Evolutionary conservation across 2,888 invertebrate genomes (phyloP).

Genomic region (Tiphia femorata): DNA sequence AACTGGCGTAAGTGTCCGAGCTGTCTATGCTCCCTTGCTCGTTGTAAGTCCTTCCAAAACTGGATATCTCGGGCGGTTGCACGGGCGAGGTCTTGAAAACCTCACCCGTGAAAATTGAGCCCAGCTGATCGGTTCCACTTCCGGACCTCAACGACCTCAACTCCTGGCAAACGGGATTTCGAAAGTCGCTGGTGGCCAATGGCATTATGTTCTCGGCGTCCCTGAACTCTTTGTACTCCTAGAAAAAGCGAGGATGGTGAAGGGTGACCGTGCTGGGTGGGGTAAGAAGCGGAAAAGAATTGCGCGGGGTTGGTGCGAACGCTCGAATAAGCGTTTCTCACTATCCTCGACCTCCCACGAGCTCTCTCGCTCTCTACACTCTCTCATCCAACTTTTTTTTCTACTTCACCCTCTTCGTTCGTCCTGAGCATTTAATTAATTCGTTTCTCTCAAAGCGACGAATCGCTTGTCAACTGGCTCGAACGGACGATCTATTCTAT

Average conservation of each 20-base stretch:
- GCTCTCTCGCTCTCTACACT: no score
- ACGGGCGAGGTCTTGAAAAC: slow-evolving; percentile 32
- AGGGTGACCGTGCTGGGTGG: no score
- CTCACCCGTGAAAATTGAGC: not conserved
- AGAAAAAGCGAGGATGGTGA: slow-evolving; percentile 63
- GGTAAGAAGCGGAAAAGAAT: no score
- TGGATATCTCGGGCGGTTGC: slow-evolving; percentile 40
- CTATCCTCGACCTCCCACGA: no score
- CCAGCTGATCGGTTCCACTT: not conserved
- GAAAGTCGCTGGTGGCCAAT: slow-evolving; percentile 86
- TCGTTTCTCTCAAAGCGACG: no score
- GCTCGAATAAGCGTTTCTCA: no score
- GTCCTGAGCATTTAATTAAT: no score
- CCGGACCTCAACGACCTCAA: slow-evolving; percentile 74
- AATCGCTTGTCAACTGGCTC: no score
- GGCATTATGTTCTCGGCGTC: slow-evolving; percentile 92
- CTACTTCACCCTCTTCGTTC: no score
- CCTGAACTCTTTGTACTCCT: slow-evolving; percentile 93
- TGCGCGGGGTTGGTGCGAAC: no score
- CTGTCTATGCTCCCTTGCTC: slow-evolving; percentile 75
- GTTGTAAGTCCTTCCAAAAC: slow-evolving; percentile 59
- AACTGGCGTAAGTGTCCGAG: slow-evolving; percentile 96
- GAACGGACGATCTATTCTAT: no score
- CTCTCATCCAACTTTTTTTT: no score
- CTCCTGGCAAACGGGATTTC: slow-evolving; percentile 86